Percentiles rank a stretch among this genome's conserved stretches.
Conservation (phyloP, 1,140 invertebrate species). For the Hormaphis cornu region DNA sequence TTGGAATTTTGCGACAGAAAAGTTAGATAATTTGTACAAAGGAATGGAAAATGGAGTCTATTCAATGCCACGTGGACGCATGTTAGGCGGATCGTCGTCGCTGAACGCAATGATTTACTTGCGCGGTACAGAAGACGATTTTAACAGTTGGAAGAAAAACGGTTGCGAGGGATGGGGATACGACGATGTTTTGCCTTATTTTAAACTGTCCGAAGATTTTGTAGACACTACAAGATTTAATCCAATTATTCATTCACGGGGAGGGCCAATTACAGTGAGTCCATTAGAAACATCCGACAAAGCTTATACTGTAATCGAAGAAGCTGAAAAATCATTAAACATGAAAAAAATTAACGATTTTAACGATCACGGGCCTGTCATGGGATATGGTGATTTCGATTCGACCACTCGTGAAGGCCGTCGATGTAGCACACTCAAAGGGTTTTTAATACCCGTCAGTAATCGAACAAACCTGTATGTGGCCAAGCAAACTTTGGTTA, state of each 20-base stretch:
- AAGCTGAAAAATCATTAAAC: slow-evolving; percentile 48
- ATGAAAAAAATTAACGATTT: slow-evolving; percentile 48
- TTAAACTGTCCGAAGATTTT: slow-evolving; percentile 66
- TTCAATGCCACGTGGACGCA: slow-evolving; percentile 41
- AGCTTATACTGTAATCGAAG: slow-evolving; percentile 45
- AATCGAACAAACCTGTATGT: slow-evolving; percentile 54
- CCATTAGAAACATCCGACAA: slow-evolving; percentile 52
- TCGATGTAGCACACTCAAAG: slow-evolving; percentile 53
- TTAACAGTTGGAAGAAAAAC: slow-evolving; percentile 48
- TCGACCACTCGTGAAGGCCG: slow-evolving; percentile 51
- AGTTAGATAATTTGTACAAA: not conserved
- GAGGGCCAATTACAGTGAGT: slow-evolving; percentile 59
- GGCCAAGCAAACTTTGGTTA: slow-evolving; percentile 37
- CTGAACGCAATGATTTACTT: slow-evolving; percentile 58
- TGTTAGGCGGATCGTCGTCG: slow-evolving; percentile 54
- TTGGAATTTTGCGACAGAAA: not conserved
- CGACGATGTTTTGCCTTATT: slow-evolving; percentile 62
- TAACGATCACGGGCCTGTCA: slow-evolving; percentile 48
- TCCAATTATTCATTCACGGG: slow-evolving; percentile 53
- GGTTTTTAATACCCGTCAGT: slow-evolving; percentile 49
- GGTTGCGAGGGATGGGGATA: slow-evolving; percentile 48
- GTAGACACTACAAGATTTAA: slow-evolving; percentile 39
- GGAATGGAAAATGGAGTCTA: slow-evolving; percentile 32
- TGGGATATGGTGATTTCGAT: slow-evolving; percentile 51
- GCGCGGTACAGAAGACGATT: slow-evolving; percentile 50